Percentiles rank a stretch among this genome's conserved stretches.
phyloP scores from a whole-genome alignment of 2,113 vertebrate species.

The Erinaceus europaeus region DNA sequence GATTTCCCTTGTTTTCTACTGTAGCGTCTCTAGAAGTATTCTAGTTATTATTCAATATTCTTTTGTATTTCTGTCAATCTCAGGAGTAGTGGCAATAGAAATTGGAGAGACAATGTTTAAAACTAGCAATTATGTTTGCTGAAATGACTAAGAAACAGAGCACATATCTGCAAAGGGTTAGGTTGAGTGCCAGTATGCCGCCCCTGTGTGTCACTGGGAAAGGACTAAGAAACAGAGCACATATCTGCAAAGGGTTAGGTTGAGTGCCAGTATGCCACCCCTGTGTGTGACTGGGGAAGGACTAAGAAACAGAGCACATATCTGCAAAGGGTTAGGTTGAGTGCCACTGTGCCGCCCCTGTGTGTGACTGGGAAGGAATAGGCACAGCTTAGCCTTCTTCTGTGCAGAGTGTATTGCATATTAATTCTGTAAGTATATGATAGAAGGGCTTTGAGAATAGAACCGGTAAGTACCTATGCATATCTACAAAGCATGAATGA shows the following conservation, averaged over 20 bases:
- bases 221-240: background rate
- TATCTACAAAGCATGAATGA: conserved; percentile 25
- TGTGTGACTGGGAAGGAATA: background rate
- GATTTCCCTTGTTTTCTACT: background rate
- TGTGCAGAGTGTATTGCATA: background rate
- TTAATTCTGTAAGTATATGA: conserved; percentile 35
- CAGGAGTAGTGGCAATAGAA: background rate
- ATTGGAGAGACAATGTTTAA: background rate
- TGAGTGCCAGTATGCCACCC: background rate
- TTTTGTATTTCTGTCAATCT: background rate
- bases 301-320: background rate
- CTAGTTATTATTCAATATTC: background rate
- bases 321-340: background rate
- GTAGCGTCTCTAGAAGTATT: no score
- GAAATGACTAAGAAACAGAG: background rate
- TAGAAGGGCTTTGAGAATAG: conserved; percentile 54
- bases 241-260: background rate
- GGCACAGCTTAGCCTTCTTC: background rate
- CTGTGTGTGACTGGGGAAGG: background rate
- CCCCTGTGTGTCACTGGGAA: background rate
- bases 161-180: background rate
- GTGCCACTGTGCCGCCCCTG: background rate
- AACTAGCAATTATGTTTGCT: background rate
- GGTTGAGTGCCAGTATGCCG: background rate
- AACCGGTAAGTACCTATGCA: background rate